Conservation (phyloP, 2,797 vertebrate species). For the Cossypha polioptera region DNA sequence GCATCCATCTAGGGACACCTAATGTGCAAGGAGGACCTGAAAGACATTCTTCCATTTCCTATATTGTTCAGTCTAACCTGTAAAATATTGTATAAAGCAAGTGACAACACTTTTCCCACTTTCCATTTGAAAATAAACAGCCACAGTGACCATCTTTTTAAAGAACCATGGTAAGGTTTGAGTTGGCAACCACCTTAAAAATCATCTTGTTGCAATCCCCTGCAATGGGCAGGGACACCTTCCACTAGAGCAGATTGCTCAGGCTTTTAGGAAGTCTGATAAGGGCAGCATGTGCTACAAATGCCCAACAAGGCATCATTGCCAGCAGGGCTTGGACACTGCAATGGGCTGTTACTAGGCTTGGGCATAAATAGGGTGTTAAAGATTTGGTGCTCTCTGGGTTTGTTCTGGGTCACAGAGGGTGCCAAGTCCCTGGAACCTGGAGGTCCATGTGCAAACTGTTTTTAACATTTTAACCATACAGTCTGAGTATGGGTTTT, state of each 20-base stretch:
- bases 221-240: neutral
- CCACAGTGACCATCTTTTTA: fast-evolving
- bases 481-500: neutral
- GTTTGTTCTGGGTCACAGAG: neutral
- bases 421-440: neutral
- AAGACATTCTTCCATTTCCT: neutral
- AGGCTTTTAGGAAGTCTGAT: neutral
- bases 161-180: neutral
- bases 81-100: neutral
- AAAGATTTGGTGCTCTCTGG: neutral
- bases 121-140: neutral
- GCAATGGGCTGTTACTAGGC: neutral
- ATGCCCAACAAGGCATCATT: fast-evolving
- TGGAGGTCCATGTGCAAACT: neutral
- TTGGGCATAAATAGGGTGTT: neutral
- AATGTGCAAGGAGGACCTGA: neutral
- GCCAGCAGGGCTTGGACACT: neutral
- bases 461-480: neutral
- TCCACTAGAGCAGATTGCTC: neutral
- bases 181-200: neutral
- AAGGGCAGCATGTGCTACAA: neutral
- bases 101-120: neutral
- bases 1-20: neutral
- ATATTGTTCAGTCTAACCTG: neutral
- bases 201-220: neutral